Evolutionary conservation across 2,797 vertebrate genomes (phyloP), one percentile per base, ranked within the genome.

Genomic region (Gymnocypris eckloni): DNA sequence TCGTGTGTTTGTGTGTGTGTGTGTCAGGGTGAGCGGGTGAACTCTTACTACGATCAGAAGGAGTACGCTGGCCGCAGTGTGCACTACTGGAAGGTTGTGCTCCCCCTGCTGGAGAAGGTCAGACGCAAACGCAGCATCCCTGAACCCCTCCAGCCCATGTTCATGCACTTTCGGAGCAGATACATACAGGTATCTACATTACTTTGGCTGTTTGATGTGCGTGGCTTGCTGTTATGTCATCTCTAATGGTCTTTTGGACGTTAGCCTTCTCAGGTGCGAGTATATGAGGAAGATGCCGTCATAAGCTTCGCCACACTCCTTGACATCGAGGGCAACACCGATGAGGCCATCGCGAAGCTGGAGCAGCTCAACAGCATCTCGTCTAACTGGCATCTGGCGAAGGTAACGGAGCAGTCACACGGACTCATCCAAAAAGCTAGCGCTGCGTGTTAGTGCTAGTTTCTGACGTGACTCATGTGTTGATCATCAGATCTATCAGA

Each of bases 21-120:
- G 6, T 73, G n/a, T 67, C 90, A 99, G 98, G 97, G 96, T 50
- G 92, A 93, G 82, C 93, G 92, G 28, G 91, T 97, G 87, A 98
- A 98, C 93, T 99, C 98, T 0, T 99, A 97, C 92, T 98, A 98
- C 84, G 98, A 98, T 90, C 98, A 97, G 93, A 98, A 97, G 85
- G 98, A 99, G 73, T 99, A 99, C 87, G 94, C 97, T 73, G 95
- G 96, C 61, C 97, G 98, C 86, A 97, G 98, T 81, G 97, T 98
- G 79, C 97, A 98, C 92, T 99, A 99, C 91, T 99, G 98, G 98
- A 97, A 95, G 89, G 95, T 96, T 90, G 95, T 96, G 83, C 94
- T 96, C 72, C 97, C 97, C 4, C 91, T 98, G 76, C 90, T 99
- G 92, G 97, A 98, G 86, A 95, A 85, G 83, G 94, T 99, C 56